Evolutionary conservation across 2,888 invertebrate genomes (phyloP), one percentile per base, ranked within the genome.

Genomic region (Philonicus albiceps): DNA sequence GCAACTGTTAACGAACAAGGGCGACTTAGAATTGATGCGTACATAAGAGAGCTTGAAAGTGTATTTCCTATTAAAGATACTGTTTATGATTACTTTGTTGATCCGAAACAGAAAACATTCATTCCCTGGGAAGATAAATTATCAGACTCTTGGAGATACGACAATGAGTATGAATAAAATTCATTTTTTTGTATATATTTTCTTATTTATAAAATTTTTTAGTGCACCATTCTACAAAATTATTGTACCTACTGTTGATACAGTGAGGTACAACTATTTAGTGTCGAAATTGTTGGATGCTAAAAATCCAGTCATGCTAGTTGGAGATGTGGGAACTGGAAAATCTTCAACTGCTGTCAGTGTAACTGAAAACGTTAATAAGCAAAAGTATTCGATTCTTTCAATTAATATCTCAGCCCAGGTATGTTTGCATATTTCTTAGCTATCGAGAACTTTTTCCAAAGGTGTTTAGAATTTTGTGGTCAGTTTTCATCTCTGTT

Each of bases 21-120:
- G 0, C 94, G 97, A 1, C 93, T 93, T 73, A 96, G 95, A 91
- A 94, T 98, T 88, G 97, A 97, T 92, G 94, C 93, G 88, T 97
- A 95, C 93, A 94, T 97, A 84, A 94, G 97, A 72, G 96, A 97
- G 92, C 94, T 95, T 90, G 96, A 97, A 91, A 95, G 95, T 8
- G 92, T 95, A 5, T 97, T 97, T 93, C 98, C 98, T 0, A 94
- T 97, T 74, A 96, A 96, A 90, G 97, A 97, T 90, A 97, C 97
- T 0, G 94, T 98, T 8, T 98, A 96, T 91, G 98, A 98, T 91
- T 98, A 98, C 92, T 97, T 94, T 91, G 96, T 98, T n/a, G 97
- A 98, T 90, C 94, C 95, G 53, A 93, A 94, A 87, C 94, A 95
- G 88, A 94, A 94, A 37, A 93, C 94, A 87, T 96, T 97, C 92